Evolutionary conservation across 2,113 vertebrate species (phyloP), one percentile per base, ranked within the genome.

Genomic region (Muntiacus reevesi): DNA sequence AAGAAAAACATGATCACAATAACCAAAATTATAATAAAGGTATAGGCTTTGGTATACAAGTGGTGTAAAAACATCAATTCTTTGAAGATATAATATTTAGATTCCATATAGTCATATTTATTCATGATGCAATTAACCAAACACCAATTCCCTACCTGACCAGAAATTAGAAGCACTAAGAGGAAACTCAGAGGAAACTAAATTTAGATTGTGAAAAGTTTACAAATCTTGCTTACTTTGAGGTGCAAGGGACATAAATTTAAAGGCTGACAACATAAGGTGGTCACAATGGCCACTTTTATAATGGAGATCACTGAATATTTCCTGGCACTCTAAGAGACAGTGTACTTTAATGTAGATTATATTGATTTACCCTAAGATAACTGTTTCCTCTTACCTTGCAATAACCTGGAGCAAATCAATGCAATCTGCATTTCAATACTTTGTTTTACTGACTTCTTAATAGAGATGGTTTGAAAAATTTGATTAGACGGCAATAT

Each of bases 361-460:
- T 97, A 84, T 83, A 95, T 98, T 90, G 97, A 97, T 98, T 95
- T 97, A 93, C 74, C n/a, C 76, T 55, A 96, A 91, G 28, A 67
- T 89, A 98, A 96, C 59, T 27, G 30, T 59, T 98, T 98, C 96
- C 92, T 98, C 89, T 95, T 97, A 97, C 83, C 60, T 95, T 97
- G 84, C 96, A 98, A 94, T 98, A 97, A 98, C 27, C 94, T 91
- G 95, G 36, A 94, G 95, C 16, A 96, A 95, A 98, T 98, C 95
- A 98, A 98, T 43, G 52, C 93, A 93, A 97, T 89, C 91, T 36
- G 47, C 12, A 90, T 97, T 96, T 89, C 95, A 98, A 95, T 98
- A 87, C 59, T 96, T 97, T 92, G 40, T 93, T 97, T 96, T 97
- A 96, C 97, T 95, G 94, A 94, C 87, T 98, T 94, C 94, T 97